A percentile compares a stretch with the other conserved stretches of the same genome.
phyloP scores from a whole-genome alignment of 2,888 invertebrate genomes.

The Augochlorella aurata region DNA sequence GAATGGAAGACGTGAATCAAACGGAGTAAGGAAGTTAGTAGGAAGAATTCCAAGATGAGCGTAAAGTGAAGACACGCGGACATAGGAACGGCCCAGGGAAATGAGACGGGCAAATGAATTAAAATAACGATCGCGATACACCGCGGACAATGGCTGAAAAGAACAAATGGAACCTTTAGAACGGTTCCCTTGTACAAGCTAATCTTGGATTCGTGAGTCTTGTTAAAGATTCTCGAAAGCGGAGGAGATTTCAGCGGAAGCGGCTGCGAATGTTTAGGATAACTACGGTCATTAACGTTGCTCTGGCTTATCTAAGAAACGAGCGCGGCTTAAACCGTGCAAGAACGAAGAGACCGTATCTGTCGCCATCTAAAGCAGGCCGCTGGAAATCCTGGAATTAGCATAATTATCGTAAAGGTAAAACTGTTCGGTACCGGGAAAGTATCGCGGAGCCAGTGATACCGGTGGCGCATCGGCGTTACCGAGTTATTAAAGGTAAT shows the following conservation, averaged over 20 bases:
- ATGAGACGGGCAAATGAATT: background rate
- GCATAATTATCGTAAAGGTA: slow-evolving; percentile 63
- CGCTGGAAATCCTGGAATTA: slow-evolving; percentile 61
- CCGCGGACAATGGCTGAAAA: background rate
- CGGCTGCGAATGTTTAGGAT: slow-evolving; percentile 64
- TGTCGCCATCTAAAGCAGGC: slow-evolving; percentile 45
- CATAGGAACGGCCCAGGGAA: background rate
- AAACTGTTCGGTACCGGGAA: slow-evolving; percentile 36
- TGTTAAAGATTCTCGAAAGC: slow-evolving; percentile 47
- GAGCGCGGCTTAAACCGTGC: slow-evolving; percentile 40
- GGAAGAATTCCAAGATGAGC: background rate
- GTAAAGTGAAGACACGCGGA: background rate
- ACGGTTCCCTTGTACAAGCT: background rate
- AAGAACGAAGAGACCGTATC: slow-evolving; percentile 40
- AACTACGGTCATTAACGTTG: slow-evolving; percentile 64
- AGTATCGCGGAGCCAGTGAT: slow-evolving; percentile 40
- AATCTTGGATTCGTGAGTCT: slow-evolving; percentile 51
- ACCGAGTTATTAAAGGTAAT: slow-evolving; percentile 58
- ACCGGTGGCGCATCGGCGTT: slow-evolving; percentile 8
- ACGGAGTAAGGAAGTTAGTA: background rate
- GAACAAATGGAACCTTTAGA: background rate
- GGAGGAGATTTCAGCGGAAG: slow-evolving; percentile 40
- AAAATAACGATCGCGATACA: background rate
- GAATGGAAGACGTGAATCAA: background rate
- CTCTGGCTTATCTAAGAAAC: slow-evolving; percentile 65